Evolutionary conservation across 2,888 invertebrate species (phyloP), one percentile per base, ranked within the genome.

Genomic region (Tetanocera ferruginea): DNA sequence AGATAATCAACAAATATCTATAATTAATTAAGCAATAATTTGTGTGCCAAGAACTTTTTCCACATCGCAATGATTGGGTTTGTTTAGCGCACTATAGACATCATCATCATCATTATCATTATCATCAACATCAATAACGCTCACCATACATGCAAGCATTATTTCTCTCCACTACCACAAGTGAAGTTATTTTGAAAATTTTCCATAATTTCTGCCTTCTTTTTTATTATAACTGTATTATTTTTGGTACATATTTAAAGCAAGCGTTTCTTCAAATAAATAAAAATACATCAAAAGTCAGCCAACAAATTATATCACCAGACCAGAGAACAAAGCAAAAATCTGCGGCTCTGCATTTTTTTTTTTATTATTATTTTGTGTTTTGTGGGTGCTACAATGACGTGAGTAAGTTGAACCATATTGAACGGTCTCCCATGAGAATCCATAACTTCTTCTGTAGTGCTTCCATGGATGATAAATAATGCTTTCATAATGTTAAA

Each of bases 361-460:
- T 52, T n/a, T n/a, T n/a, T n/a, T n/a, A n/a, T n/a, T n/a, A n/a
- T n/a, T n/a, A n/a, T n/a, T n/a, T 3, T 52, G 28, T 67, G 34
- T 19, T 28, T 64, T 34, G 52, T 55, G 52, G 64, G 52, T 57
- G 62, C 51, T 19, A 11, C 57, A 5, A 23, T 37, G 31, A 17
- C 52, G 55, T 51, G 23, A 23, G 31, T 67, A 67, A 55, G 64
- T 52, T 66, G 67, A 34, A 37, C 72, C 62, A 51, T 49, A 64
- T 62, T 31, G 51, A 74, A 49, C 64, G 37, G 60, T 74, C 62
- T 64, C 64, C 51, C 74, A 74, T 60, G 74, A 74, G 51, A 51
- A 62, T 11, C 37, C 43, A 9, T 64, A 64, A 64, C 64, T 34
- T 64, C 55, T 37, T 57, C 37, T 55, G 57, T 14, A 51, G 28